Evolutionary conservation across 1,140 invertebrate species (phyloP).

Genomic region (Ooceraea biroi): DNA sequence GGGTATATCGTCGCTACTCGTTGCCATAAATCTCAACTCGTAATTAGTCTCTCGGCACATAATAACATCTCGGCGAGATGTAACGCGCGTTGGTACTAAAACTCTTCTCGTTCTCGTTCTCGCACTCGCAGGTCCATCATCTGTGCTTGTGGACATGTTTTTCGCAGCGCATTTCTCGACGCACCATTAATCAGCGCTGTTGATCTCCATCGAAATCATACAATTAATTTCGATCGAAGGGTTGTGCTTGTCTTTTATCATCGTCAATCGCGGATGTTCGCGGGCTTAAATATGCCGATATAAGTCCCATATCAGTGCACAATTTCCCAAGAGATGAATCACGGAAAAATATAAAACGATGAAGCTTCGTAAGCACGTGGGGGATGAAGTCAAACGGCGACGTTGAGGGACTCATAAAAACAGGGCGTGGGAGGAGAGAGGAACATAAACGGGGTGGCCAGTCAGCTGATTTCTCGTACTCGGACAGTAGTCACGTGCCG

Average conservation of each 20-base stretch:
- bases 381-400: constrained; percentile 21
- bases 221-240: constrained; percentile 28
- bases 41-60: constrained; percentile 59
- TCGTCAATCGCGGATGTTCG: constrained; percentile 34
- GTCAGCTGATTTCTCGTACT: constrained; percentile 69
- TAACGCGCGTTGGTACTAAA: constrained; percentile 45
- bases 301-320: constrained; percentile 12
- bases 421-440: constrained; percentile 41
- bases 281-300: constrained; percentile 6
- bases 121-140: constrained; percentile 27
- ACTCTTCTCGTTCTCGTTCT: constrained; percentile 33
- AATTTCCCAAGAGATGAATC: constrained; percentile 50
- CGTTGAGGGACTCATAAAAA: constrained; percentile 47
- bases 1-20: constrained; percentile 52
- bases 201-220: constrained; percentile 4
- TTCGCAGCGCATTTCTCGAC: background rate
- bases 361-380: constrained; percentile 17
- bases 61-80: constrained; percentile 45
- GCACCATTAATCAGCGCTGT: constrained; percentile 38
- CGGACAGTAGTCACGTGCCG: constrained; percentile 72
- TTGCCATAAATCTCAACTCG: constrained; percentile 62
- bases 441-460: constrained; percentile 63
- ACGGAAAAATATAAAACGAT: constrained; percentile 15
- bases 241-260: constrained; percentile 9
- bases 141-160: background rate